Percentiles rank a stretch among this genome's conserved stretches.
phyloP scores from a whole-genome alignment of 1,140 invertebrate genomes.

The Diabrotica virgifera region DNA sequence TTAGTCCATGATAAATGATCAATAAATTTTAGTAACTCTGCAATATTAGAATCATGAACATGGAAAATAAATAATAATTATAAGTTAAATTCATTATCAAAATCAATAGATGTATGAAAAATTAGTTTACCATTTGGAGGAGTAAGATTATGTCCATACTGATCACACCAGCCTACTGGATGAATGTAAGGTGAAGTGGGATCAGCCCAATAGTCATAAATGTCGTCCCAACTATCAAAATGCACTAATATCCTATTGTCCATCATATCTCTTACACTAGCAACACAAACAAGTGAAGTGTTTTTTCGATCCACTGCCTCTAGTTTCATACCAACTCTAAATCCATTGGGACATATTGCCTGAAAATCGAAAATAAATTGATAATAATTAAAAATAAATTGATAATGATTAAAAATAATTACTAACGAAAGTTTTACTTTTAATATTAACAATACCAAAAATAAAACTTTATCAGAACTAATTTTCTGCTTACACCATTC shows the following conservation, averaged over 20 bases:
- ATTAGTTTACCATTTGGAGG: conserved; percentile 76
- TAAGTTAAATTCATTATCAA: too few species aligned
- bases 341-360: conserved; percentile 71
- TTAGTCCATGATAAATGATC: too few species aligned
- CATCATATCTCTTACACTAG: conserved; percentile 80
- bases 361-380: conserved; percentile 45
- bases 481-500: too few species aligned
- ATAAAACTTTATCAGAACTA: too few species aligned
- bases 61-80: too few species aligned
- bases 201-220: conserved; percentile 93
- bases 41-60: too few species aligned
- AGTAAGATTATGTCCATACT: conserved; percentile 74
- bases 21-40: too few species aligned
- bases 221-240: conserved; percentile 93
- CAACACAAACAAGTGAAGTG: conserved; percentile 81
- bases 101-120: too few species aligned
- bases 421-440: too few species aligned
- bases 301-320: conserved; percentile 94
- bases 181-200: conserved; percentile 88
- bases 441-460: too few species aligned
- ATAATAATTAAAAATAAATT: not conserved
- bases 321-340: conserved; percentile 87
- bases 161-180: conserved; percentile 88
- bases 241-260: conserved; percentile 84
- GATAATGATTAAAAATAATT: too few species aligned